phyloP scores from a whole-genome alignment of 2,888 invertebrate genomes.

The Latheticus oryzae region DNA sequence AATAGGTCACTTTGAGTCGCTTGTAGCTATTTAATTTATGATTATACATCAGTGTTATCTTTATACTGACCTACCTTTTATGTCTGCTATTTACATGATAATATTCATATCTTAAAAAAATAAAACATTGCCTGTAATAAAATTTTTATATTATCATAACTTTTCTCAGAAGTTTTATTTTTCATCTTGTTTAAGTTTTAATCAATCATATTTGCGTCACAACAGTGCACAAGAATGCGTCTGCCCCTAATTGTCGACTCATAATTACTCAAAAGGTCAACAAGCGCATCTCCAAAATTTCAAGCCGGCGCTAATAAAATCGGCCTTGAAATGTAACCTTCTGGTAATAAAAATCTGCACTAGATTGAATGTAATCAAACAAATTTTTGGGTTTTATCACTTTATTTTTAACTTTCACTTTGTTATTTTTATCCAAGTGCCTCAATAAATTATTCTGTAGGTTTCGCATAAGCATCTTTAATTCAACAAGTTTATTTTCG shows the following conservation, averaged over 20 bases:
- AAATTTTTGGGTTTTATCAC: constrained; percentile 6
- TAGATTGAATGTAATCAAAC: constrained; percentile 10
- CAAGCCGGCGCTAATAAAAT: background rate
- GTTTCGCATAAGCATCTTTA: constrained; percentile 14
- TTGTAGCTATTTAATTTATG: constrained; percentile 3
- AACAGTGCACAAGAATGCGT: background rate
- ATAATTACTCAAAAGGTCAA: constrained; percentile 3
- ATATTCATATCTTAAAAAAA: background rate
- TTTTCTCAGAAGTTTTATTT: background rate
- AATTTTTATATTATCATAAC: background rate
- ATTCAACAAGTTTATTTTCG: constrained; percentile 19
- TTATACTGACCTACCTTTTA: constrained; percentile 26
- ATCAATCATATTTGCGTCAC: too few species aligned
- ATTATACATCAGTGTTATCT: constrained; percentile 10
- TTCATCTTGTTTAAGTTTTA: too few species aligned
- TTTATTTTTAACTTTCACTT: constrained; percentile 17
- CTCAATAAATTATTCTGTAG: constrained; percentile 8
- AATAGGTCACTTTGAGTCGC: constrained; percentile 13
- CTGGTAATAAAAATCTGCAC: constrained; percentile 11
- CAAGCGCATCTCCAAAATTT: constrained; percentile 3
- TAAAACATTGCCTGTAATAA: too few species aligned
- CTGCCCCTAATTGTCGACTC: background rate
- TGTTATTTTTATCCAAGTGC: constrained; percentile 10
- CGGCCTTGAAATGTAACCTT: constrained; percentile 14
- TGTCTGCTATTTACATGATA: constrained; percentile 7